Conservation (phyloP, 2,797 vertebrate species). For the Astyanax mexicanus region DNA sequence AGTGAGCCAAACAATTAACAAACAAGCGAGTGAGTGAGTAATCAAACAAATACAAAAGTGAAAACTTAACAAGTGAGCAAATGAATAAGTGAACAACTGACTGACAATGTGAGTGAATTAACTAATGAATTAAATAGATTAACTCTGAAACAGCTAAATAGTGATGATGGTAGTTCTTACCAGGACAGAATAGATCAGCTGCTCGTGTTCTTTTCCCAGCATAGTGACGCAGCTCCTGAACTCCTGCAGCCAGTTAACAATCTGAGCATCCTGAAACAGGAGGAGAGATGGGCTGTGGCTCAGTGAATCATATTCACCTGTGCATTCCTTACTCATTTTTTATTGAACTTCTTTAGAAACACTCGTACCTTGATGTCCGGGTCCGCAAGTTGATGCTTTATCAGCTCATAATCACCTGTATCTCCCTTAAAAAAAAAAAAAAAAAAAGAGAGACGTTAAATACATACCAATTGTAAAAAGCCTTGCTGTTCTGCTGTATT, state of each 20-base stretch:
- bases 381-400: constrained; percentile 91
- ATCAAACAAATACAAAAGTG: too few species aligned
- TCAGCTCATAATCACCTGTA: constrained; percentile 85
- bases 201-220: constrained; percentile 91
- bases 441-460: too few species aligned
- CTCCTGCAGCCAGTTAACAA: constrained; percentile 94
- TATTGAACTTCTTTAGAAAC: neutral
- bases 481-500: too few species aligned
- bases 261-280: constrained; percentile 87
- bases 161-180: constrained; percentile 73
- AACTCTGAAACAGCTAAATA: too few species aligned
- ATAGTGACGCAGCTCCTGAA: constrained; percentile 84
- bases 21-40: too few species aligned
- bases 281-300: neutral
- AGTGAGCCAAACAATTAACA: too few species aligned
- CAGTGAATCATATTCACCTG: neutral
- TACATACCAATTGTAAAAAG: too few species aligned
- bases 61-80: too few species aligned
- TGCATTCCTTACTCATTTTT: too few species aligned
- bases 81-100: too few species aligned
- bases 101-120: too few species aligned
- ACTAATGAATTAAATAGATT: too few species aligned
- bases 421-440: constrained; percentile 83
- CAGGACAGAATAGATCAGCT: constrained; percentile 86
- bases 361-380: constrained; percentile 91